Evolutionary conservation across 2,888 invertebrate species (phyloP).

Genomic region (Rosalia funebris): DNA sequence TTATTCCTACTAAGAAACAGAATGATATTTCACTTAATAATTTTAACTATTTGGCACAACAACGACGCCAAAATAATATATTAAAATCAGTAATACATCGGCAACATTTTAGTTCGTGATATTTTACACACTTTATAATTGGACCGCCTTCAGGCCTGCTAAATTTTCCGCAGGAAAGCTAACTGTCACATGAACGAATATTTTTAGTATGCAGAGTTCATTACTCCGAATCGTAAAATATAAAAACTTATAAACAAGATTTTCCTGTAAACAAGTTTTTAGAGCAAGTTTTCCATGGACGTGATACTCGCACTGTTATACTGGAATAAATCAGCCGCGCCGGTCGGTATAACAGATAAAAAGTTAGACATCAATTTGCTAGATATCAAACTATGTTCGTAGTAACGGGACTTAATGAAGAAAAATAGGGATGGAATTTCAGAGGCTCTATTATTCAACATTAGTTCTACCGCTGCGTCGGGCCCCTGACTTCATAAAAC

Average conservation of each 20-base stretch:
- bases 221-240: constrained; percentile 1
- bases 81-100: no score
- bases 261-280: constrained; percentile 17
- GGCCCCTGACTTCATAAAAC: constrained; percentile 17
- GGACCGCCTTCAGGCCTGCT: constrained; percentile 2
- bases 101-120: no score
- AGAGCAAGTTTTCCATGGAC: constrained; percentile 7
- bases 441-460: constrained; percentile 17
- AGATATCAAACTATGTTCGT: no score
- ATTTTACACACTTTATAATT: constrained; percentile 25
- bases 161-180: constrained; percentile 11
- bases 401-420: constrained; percentile 9
- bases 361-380: no score
- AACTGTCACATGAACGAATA: constrained; percentile 2
- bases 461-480: background rate
- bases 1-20: no score
- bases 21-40: no score
- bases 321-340: no score
- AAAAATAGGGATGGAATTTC: constrained; percentile 17
- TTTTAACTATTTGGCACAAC: no score
- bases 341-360: no score
- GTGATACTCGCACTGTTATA: no score
- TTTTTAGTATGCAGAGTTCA: constrained; percentile 11
- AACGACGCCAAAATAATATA: no score
- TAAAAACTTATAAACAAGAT: constrained; percentile 4